These are phyloP conservation scores for Noctilio leporinus DNA, from an alignment of 2,113 vertebrate species.

Conservation along the genomic window DNA sequence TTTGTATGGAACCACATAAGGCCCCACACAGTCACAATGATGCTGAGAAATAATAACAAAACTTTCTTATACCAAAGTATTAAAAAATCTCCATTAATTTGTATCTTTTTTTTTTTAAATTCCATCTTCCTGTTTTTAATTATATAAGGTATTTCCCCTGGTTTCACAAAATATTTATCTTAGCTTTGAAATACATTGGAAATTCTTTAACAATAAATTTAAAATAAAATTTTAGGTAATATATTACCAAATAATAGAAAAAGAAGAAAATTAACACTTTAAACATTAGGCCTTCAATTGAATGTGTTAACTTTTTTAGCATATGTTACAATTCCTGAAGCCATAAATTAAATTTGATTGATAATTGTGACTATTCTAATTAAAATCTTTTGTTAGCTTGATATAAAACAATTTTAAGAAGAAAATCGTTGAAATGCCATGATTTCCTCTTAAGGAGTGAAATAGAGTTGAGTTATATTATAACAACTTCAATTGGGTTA, in stretches of 20 bases:
- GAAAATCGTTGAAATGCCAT: constrained; percentile 34
- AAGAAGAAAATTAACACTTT: background rate
- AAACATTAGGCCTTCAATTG: constrained; percentile 30
- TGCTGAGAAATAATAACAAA: background rate
- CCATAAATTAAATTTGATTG: constrained; percentile 49
- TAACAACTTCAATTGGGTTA: constrained; percentile 28
- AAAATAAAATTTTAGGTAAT: background rate
- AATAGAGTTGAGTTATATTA: background rate
- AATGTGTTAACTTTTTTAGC: constrained; percentile 41
- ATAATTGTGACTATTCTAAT: constrained; percentile 62
- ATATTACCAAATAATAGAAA: background rate
- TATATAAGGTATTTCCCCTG: background rate
- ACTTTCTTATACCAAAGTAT: background rate
- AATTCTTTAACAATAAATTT: background rate
- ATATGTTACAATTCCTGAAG: constrained; percentile 27
- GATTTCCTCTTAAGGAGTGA: constrained; percentile 26
- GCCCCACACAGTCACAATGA: too few species aligned
- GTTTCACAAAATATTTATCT: background rate
- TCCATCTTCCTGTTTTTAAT: background rate
- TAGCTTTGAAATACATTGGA: background rate
- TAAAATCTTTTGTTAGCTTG: constrained; percentile 62
- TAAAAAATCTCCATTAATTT: background rate
- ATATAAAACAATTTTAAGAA: constrained; percentile 56
- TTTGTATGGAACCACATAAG: too few species aligned
- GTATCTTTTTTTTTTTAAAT: background rate